Evolutionary conservation across 2,888 invertebrate genomes (phyloP).

Genomic region (Drosophila subquinaria): DNA sequence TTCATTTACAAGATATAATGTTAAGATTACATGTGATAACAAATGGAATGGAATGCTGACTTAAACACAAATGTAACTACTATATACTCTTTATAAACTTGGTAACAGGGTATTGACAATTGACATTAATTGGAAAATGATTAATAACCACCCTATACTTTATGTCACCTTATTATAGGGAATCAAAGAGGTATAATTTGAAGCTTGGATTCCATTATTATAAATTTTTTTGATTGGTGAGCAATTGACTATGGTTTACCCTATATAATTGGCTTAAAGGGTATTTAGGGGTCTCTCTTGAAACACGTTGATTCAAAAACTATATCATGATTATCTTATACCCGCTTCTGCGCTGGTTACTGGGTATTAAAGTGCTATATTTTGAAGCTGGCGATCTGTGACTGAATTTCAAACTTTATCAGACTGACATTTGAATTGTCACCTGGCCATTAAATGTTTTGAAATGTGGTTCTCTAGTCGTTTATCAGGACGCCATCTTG

Average conservation of each 20-base stretch:
- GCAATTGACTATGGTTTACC: neutral
- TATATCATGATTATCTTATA: neutral
- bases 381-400: constrained; percentile 9
- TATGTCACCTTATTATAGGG: neutral
- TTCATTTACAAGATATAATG: neutral
- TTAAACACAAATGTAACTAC: neutral
- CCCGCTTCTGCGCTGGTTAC: neutral
- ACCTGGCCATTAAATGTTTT: constrained; percentile 44
- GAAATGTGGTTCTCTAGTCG: constrained; percentile 23
- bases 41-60: too few relatives aligned
- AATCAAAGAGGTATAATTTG: neutral
- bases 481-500: constrained; percentile 40
- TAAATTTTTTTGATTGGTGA: too few relatives aligned
- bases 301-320: neutral
- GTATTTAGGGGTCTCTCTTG: neutral
- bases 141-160: neutral
- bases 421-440: constrained; percentile 38
- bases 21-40: neutral
- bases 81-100: neutral
- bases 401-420: constrained; percentile 15
- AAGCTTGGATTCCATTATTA: neutral
- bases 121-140: neutral
- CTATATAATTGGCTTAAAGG: neutral
- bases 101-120: neutral
- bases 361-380: constrained; percentile 30